Base-by-base conservation (phyloP, 2,888 invertebrate species). In the Drosophila rellima region DNA sequence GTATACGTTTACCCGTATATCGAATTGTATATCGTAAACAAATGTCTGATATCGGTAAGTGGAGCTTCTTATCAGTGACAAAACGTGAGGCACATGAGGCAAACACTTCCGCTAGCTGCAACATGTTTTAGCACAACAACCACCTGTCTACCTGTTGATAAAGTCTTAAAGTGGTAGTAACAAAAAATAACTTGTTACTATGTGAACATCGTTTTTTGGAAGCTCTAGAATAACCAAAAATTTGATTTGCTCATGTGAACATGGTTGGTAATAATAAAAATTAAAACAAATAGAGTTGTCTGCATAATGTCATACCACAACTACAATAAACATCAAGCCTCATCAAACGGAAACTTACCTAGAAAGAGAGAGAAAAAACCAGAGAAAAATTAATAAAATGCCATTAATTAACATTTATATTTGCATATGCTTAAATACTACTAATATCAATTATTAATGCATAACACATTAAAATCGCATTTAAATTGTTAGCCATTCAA, bases 331-430 rank as follows among this genome's bases (percentile, higher is more conserved):
- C 47, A 62, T 45, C 48, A 31, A 73, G 48, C 44, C 56, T 35
- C 29, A 39, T 11, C 33, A 29, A 23, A 1, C 33, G 13, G 15
- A 26, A 70, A 83, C 82, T 83, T 83, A 83, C 83, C 83, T 88
- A 51, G 5, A 83, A 88, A 44, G 71, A 82, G 48, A 85, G 1
- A 40, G 15, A 63, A n/a, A 60, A 45, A 18, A 56, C 39, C 63
- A 29, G 20, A 10, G 10, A 33, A 23, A 42, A 57, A 67, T 75
- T 50, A 51, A 60, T 51, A 52, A 18, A 35, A 35, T 54, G 39
- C 20, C 15, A 61, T 45, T 18, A 40, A 17, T 15, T 11, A 52
- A 8, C 26, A 52, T 37, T 26, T 0, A 48, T 31, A 18, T 13
- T 13, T 48, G 1, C 18, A 44, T 10, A 13, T 35, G 2, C 37